Evolutionary conservation across 2,888 invertebrate genomes (phyloP), one percentile per base, ranked within the genome.

Genomic region (Cerceris rybyensis): DNA sequence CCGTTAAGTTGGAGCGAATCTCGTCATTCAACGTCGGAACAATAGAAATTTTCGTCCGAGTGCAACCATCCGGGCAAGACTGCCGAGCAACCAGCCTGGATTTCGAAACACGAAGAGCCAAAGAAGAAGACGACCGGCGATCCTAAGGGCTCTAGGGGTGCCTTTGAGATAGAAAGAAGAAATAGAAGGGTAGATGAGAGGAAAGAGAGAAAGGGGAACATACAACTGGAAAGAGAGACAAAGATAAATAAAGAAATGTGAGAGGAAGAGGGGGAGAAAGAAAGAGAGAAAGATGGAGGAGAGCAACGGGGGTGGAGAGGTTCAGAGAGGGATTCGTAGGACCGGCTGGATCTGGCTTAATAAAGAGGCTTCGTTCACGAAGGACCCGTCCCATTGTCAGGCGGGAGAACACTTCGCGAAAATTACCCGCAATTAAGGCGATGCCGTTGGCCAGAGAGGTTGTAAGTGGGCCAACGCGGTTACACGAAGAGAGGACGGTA

Each of bases 391-490:
- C 70, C 60, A 80, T 85, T 80, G 81, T 75, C 68, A 54, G 71
- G 49, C 43, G 67, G 61, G 64, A 57, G 74, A 74, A 75, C 69
- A 59, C 61, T 81, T 75, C 14, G 63, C 41, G 84, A 81, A 76
- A 86, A 86, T 86, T 85, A 78, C 76, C 79, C 71, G 75, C 82
- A 78, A 86, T 86, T 86, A 86, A 82, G 82, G 17, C 75, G 75
- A 66, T 70, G 68, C 81, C 74, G 68, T 55, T 58, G 74, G 75
- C 61, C 64, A 65, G 73, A 63, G 68, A 73, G 58, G 72, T 57
- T 74, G 61, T 70, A 70, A 80, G 58, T 76, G 65, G 70, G 67
- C 52, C 70, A 72, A 60, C 67, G 60, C 46, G 72, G 59, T 78
- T 77, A 81, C 68, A 49, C 67, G 52, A 43, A 28, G 55, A 46